Evolutionary conservation across 2,888 invertebrate genomes (phyloP), one percentile per base, ranked within the genome.

Genomic region (Deilephila porcellus): DNA sequence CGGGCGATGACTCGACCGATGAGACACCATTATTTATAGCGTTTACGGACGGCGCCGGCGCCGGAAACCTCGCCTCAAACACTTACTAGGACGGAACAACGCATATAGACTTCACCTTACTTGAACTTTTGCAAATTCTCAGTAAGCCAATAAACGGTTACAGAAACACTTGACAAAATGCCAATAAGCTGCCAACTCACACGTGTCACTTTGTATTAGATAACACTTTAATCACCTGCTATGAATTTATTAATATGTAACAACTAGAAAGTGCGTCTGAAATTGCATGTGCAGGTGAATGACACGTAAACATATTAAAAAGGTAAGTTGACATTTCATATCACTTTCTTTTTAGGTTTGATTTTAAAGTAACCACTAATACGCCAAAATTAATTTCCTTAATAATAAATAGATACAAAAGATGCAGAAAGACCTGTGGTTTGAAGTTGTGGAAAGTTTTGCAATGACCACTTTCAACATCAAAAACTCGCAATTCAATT

Each of bases 21-120:
- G 93, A 92, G 91, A 91, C 93, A 91, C 88, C 88, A 93, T 91
- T 94, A 94, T 94, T 93, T 91, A 94, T 94, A 94, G 93, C 89
- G 86, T 84, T 85, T 84, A 81, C 83, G 83, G 82, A 79, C 87
- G 86, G 86, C 90, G 91, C 90, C 88, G 92, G 92, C 93, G 93
- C 93, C 94, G 94, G 94, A 94, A 93, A 84, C 90, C 83, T 83
- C 84, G 83, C 85, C 88, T 89, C 87, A 81, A 82, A 83, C 90
- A 86, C 88, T 90, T 83, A 87, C 84, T 88, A 83, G 87, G 85
- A 86, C 90, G 90, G 90, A 91, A 92, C 88, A 84, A 80, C 84
- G 80, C 80, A 86, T 84, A 83, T 82, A 85, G 78, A 70, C 37
- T 59, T 73, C 11, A 64, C 59, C 60, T 45, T 70, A 73, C 60